Evolutionary conservation across 2,797 vertebrate genomes (phyloP).

Genomic region (Pachyuromys duprasi): DNA sequence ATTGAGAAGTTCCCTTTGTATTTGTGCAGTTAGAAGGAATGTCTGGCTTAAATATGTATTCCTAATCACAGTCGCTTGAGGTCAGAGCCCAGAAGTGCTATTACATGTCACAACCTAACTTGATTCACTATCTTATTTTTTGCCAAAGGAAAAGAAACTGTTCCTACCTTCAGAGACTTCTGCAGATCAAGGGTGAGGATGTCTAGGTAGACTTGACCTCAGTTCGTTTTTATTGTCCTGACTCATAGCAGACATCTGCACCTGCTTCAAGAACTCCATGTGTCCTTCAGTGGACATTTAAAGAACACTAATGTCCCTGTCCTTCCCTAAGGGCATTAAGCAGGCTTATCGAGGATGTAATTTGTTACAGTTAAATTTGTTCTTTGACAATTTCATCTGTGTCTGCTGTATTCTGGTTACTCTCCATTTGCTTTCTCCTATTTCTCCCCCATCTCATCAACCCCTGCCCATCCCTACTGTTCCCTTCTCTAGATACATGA

Average conservation of each 20-base stretch:
- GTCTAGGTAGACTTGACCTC: neutral
- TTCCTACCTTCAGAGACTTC: neutral
- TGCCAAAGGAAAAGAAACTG: neutral
- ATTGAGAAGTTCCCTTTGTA: neutral
- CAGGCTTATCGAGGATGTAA: neutral
- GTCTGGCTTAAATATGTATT: conserved; percentile 10
- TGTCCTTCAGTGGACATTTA: neutral
- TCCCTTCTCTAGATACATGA: neutral
- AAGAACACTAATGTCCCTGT: neutral
- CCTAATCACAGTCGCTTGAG: neutral
- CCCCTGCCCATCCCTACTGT: neutral
- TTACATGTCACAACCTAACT: neutral
- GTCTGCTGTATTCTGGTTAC: neutral
- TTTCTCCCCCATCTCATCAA: too few relatives aligned
- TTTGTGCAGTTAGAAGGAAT: neutral
- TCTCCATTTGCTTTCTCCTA: neutral
- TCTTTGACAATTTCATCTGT: neutral
- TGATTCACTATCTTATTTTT: neutral
- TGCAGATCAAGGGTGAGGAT: neutral
- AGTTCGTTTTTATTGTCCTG: neutral
- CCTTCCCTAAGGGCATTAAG: neutral
- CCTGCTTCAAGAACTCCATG: neutral
- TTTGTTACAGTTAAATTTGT: neutral
- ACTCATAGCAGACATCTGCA: neutral
- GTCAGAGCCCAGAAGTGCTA: neutral